Evolutionary conservation across 2,888 invertebrate genomes (phyloP), one percentile per base, ranked within the genome.

Genomic region (Timandra comae): DNA sequence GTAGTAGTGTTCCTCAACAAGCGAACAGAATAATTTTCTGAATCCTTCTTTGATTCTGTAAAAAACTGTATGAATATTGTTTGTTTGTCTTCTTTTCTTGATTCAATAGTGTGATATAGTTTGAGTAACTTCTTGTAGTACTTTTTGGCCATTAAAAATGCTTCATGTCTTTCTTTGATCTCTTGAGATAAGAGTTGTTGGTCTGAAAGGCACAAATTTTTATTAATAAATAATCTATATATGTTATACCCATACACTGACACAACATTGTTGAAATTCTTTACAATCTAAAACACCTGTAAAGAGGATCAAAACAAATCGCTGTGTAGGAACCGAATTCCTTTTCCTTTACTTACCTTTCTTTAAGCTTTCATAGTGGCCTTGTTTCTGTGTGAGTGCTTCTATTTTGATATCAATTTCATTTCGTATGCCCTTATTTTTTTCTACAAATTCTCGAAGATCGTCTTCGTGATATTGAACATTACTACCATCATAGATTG

Each of bases 161-260:
- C 80, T 61, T 84, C 84, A 63, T 85, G 78, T 3, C 72, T 82
- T 37, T 82, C 78, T 53, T 80, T 85, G 3, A 86, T 67, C 64
- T 82, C 81, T 53, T 76, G 69, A 2, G 71, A 57, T 34, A 85
- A 54, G 4, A 76, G 42, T 51, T 73, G 77, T 46, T 77, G 73
- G 49, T 80, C 86, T 86, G 62, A 27, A 7, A 72, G 70, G 3
- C 3, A 16, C 3, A 16, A n/a, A n/a, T n/a, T n/a, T n/a, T n/a
- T 29, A n/a, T 21, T 20, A 9, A 21, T 29, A 11, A 29, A 23
- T 16, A n/a, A 12, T 33, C 2, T 23, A n/a, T n/a, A n/a, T n/a
- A n/a, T n/a, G n/a, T n/a, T n/a, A n/a, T n/a, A n/a, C n/a, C n/a
- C n/a, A n/a, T n/a, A n/a, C n/a, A n/a, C n/a, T n/a, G n/a, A n/a